These are phyloP conservation scores for Puma concolor DNA, from an alignment of 2,113 vertebrate species.

Conservation along the genomic window DNA sequence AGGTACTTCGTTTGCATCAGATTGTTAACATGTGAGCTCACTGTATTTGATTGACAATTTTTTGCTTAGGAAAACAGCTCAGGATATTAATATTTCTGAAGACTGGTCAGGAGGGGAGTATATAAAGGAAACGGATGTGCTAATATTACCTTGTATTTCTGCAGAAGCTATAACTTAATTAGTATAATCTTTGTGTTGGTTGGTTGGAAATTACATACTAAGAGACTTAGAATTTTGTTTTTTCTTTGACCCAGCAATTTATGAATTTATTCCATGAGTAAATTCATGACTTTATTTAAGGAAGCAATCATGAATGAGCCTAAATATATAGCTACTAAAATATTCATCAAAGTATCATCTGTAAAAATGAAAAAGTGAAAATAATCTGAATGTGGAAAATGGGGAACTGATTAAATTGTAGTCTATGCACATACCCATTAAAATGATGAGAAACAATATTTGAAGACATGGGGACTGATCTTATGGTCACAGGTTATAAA, in stretches of 20 bases:
- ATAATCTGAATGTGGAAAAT: background rate
- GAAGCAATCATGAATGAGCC: background rate
- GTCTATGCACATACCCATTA: background rate
- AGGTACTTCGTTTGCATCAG: background rate
- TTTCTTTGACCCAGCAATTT: background rate
- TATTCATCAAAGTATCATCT: background rate
- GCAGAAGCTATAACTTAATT: background rate
- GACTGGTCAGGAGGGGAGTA: background rate
- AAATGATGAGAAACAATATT: conserved; percentile 16
- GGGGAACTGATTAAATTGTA: background rate
- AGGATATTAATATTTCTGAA: conserved; percentile 42
- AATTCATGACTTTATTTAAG: background rate
- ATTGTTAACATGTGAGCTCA: background rate
- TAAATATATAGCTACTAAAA: background rate
- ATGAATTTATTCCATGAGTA: background rate
- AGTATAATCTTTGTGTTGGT: background rate
- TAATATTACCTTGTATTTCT: background rate
- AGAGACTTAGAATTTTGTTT: conserved; percentile 17
- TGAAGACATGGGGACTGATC: background rate
- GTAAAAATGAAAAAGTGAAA: background rate
- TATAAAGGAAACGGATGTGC: background rate
- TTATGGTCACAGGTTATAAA: background rate
- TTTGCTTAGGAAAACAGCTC: background rate
- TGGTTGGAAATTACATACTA: background rate
- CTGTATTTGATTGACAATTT: background rate